These are phyloP conservation scores for Pyrgus malvae DNA, from an alignment of 2,888 invertebrate genomes.

Conservation along the genomic window DNA sequence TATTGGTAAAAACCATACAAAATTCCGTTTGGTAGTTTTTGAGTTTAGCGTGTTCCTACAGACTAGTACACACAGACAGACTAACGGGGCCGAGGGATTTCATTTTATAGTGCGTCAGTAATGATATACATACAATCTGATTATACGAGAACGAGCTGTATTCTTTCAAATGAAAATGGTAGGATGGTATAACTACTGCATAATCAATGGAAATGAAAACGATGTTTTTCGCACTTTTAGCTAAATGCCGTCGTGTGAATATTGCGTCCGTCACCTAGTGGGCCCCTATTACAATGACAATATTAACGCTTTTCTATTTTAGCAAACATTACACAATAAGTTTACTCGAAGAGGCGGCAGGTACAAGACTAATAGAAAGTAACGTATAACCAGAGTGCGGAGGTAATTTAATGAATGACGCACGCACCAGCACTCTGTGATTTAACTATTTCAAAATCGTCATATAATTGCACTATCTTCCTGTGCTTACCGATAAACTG, in stretches of 20 bases:
- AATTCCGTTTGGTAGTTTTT: too few relatives aligned
- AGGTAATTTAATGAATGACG: conserved; percentile 59
- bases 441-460: conserved; percentile 57
- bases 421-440: conserved; percentile 51
- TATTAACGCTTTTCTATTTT: conserved; percentile 68
- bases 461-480: conserved; percentile 55
- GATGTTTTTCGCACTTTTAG: background rate
- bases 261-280: background rate
- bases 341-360: conserved; percentile 48
- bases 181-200: too few relatives aligned
- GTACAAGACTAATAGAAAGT: conserved; percentile 68
- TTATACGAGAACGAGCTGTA: too few relatives aligned
- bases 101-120: too few relatives aligned
- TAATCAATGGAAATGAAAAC: too few relatives aligned
- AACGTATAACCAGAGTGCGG: conserved; percentile 40
- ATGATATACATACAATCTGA: too few relatives aligned
- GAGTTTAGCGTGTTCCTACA: too few relatives aligned
- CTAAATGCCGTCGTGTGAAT: background rate
- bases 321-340: conserved; percentile 66
- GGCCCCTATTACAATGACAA: conserved; percentile 41
- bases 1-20: too few relatives aligned
- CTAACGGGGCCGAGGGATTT: too few relatives aligned
- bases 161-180: too few relatives aligned
- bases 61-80: too few relatives aligned
- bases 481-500: conserved; percentile 47